Percentiles rank a stretch among this genome's conserved stretches.
Evolutionary conservation across 2,797 vertebrate species (phyloP).

Genomic region (Schizopygopsis pylzovi): DNA sequence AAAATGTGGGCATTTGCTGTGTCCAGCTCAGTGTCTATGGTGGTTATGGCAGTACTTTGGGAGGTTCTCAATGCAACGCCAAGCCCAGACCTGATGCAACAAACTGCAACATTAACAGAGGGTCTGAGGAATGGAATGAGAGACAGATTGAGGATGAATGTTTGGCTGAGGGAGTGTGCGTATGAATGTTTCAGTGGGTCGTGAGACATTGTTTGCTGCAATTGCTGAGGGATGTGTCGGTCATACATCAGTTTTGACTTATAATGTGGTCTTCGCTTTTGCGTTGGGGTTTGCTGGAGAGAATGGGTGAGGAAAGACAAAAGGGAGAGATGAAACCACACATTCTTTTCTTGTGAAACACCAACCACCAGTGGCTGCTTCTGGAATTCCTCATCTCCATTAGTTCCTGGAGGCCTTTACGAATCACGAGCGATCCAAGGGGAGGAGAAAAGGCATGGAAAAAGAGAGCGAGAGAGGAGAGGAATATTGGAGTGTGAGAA

Average conservation of each 20-base stretch:
- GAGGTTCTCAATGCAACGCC: constrained; percentile 33
- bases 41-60: constrained; percentile 27
- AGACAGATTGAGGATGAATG: constrained; percentile 41
- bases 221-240: constrained; percentile 17
- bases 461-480: constrained; percentile 27
- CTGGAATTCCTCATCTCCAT: constrained; percentile 69
- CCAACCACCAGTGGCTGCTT: constrained; percentile 75
- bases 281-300: constrained; percentile 43
- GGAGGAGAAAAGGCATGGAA: constrained; percentile 56
- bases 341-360: constrained; percentile 80
- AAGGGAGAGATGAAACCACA: constrained; percentile 62
- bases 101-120: constrained; percentile 57
- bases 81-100: constrained; percentile 62
- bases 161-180: constrained; percentile 29
- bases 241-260: constrained; percentile 46
- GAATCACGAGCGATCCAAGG: constrained; percentile 36
- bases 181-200: constrained; percentile 42
- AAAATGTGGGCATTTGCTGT: background rate
- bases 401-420: constrained; percentile 54
- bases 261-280: constrained; percentile 34
- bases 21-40: constrained; percentile 3
- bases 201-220: constrained; percentile 32
- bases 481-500: constrained; percentile 11
- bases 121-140: constrained; percentile 48
- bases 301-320: constrained; percentile 51